Evolutionary conservation across 2,797 vertebrate species (phyloP).

Genomic region (Spinus olivaceus): DNA sequence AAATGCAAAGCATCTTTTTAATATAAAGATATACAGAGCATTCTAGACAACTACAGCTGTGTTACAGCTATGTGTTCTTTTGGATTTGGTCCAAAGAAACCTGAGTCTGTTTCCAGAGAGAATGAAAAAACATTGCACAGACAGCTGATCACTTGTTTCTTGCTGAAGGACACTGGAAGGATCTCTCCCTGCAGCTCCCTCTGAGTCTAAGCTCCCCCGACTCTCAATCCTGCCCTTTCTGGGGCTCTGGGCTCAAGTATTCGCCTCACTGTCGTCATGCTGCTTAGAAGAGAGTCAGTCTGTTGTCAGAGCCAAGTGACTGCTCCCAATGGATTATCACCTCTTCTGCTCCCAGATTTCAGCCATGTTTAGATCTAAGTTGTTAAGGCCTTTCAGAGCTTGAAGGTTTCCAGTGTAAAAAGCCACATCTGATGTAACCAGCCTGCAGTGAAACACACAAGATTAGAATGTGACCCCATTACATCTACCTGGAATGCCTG

Average conservation of each 20-base stretch:
- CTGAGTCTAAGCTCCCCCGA: slow-evolving; percentile 13
- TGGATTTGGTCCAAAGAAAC: slow-evolving; percentile 87
- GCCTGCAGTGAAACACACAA: slow-evolving; percentile 69
- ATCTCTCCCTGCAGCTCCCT: slow-evolving; percentile 59
- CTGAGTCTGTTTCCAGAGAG: slow-evolving; percentile 83
- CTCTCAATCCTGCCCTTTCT: slow-evolving; percentile 38
- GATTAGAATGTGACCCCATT: background rate
- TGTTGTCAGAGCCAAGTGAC: slow-evolving; percentile 43
- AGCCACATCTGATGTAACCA: slow-evolving; percentile 94
- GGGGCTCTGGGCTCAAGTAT: slow-evolving; percentile 43
- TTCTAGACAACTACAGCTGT: slow-evolving; percentile 81
- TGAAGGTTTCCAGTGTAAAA: slow-evolving; percentile 97
- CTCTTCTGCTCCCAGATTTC: slow-evolving; percentile 99
- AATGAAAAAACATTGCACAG: slow-evolving; percentile 71
- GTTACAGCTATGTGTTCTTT: slow-evolving; percentile 83
- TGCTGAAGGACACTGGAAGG: slow-evolving; percentile 40
- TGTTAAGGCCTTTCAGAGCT: slow-evolving; percentile 89
- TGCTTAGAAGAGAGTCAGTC: slow-evolving; percentile 49
- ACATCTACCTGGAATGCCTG: fast-evolving
- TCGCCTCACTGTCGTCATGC: slow-evolving; percentile 29
- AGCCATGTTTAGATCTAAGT: slow-evolving; percentile 90
- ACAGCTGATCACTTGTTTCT: slow-evolving; percentile 71
- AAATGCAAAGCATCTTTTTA: slow-evolving; percentile 82
- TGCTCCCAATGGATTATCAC: slow-evolving; percentile 79
- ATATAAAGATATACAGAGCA: slow-evolving; percentile 81